Base-by-base conservation (phyloP, 2,888 invertebrate genomes). In the Drosophila anomalata region DNA sequence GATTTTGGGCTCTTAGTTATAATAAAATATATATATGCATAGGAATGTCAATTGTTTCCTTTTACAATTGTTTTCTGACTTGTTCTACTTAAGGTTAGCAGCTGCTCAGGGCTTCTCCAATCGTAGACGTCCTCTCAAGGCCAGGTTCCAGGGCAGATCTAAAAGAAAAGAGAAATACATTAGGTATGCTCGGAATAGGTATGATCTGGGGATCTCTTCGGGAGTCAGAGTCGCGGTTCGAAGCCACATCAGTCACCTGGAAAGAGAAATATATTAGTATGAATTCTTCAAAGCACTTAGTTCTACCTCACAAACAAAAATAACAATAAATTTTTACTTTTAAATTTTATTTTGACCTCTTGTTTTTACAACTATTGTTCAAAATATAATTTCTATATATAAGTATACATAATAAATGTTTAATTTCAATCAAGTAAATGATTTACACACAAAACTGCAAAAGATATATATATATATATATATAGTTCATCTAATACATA, bases 191-290 rank as follows among this genome's bases (percentile, higher is more conserved):
- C 54, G 42, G 22, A 26, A 33, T 22, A 44, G 12, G 17, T 12
- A 14, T 36, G 59, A 36, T 44, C 55, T 31, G 22, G 12, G 17
- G 65, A 3, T 11, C 20, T 3, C 46, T 9, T 26, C 41, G 41
- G 20, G 41, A 12, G 20, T 9, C 22, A 17, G 7, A 17, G 7
- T 20, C 53, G 17, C 31, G 44, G 29, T 11, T 24, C 12, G 47
- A 2, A 11, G 26, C 39, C 44, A 31, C 55, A 20, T 29, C 65
- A 11, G 65, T 56, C 68, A 68, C 58, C 83, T 84, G 86, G 29
- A 73, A 70, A 89, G 89, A 89, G 56, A 87, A 89, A 87, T 89
- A 89, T 79, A 83, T 89, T 89, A 89, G 88, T 88, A 76, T 46
- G 53, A 66, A 22, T 53, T 65, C 52, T 22, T 24, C 50, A 59